These are phyloP conservation scores for Enteromius viviparus DNA, from an alignment of 2,797 vertebrate species.

Conservation along the genomic window DNA sequence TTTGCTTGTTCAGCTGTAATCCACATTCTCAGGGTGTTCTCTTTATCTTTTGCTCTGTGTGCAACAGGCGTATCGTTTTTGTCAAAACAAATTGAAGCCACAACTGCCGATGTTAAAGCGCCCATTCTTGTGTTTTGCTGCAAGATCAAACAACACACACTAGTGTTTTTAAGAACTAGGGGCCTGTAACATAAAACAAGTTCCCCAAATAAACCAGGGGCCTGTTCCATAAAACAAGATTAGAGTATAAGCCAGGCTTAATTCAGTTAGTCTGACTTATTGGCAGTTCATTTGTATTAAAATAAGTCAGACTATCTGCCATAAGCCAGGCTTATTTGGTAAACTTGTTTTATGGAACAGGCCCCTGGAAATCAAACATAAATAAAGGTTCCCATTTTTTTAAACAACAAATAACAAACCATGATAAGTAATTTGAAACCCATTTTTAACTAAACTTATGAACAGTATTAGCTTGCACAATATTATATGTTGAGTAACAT, in stretches of 20 bases:
- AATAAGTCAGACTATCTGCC: too few relatives aligned
- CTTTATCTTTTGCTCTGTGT: background rate
- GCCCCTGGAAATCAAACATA: conserved; percentile 62
- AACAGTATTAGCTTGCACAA: conserved; percentile 39
- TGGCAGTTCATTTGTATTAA: too few relatives aligned
- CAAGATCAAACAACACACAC: background rate
- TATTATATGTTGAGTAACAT: conserved; percentile 51
- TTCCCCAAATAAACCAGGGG: background rate
- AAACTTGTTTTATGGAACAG: too few relatives aligned
- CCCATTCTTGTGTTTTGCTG: background rate
- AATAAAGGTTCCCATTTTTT: conserved; percentile 55
- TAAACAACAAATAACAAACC: conserved; percentile 33
- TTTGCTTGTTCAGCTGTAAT: background rate
- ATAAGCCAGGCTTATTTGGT: too few relatives aligned
- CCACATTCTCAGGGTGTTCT: background rate
- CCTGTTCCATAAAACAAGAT: too few relatives aligned
- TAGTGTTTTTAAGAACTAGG: background rate
- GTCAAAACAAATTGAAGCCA: background rate
- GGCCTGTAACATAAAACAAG: too few relatives aligned
- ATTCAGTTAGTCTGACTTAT: too few relatives aligned
- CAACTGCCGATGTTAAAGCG: background rate
- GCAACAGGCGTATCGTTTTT: background rate
- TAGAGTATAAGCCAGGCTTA: too few relatives aligned
- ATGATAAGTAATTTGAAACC: conserved; percentile 36
- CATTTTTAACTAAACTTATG: conserved; percentile 24